Conservation (phyloP, 1,140 invertebrate species). For the Oryzaephilus surinamensis region DNA sequence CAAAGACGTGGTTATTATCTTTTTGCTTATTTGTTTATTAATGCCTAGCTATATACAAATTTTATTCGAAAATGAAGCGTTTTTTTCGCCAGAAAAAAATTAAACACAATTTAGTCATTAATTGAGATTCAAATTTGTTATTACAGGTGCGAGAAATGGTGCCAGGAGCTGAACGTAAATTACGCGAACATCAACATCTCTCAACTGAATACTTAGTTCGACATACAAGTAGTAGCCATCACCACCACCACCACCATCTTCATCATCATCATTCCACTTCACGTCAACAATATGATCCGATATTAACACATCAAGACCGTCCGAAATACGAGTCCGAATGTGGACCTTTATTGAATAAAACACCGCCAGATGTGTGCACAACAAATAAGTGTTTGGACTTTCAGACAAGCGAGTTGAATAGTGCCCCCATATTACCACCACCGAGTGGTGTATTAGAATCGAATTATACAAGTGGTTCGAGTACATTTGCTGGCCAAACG, state of each 20-base stretch:
- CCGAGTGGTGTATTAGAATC: constrained; percentile 21
- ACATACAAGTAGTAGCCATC: constrained; percentile 15
- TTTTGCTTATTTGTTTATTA: too few relatives aligned
- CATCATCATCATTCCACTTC: too few relatives aligned
- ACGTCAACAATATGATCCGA: constrained; percentile 21
- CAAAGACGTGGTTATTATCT: too few relatives aligned
- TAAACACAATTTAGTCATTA: too few relatives aligned
- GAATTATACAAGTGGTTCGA: constrained; percentile 11
- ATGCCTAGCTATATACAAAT: too few relatives aligned
- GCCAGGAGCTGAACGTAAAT: constrained; percentile 48
- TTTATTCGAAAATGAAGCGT: too few relatives aligned
- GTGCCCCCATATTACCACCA: constrained; percentile 11
- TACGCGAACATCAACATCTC: constrained; percentile 41
- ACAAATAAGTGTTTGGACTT: constrained; percentile 33
- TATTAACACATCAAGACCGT: constrained; percentile 14
- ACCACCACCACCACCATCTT: too few relatives aligned
- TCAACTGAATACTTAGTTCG: constrained; percentile 30
- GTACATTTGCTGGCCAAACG: constrained; percentile 31
- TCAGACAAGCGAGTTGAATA: constrained; percentile 16
- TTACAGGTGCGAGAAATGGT: constrained; percentile 50
- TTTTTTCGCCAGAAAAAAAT: too few relatives aligned
- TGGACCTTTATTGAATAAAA: constrained; percentile 32
- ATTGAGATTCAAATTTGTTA: background rate
- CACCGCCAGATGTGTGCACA: constrained; percentile 34
- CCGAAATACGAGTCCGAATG: constrained; percentile 32